These are phyloP conservation scores for Isurus oxyrinchus DNA, from an alignment of 2,113 vertebrate genomes.

Conservation along the genomic window DNA sequence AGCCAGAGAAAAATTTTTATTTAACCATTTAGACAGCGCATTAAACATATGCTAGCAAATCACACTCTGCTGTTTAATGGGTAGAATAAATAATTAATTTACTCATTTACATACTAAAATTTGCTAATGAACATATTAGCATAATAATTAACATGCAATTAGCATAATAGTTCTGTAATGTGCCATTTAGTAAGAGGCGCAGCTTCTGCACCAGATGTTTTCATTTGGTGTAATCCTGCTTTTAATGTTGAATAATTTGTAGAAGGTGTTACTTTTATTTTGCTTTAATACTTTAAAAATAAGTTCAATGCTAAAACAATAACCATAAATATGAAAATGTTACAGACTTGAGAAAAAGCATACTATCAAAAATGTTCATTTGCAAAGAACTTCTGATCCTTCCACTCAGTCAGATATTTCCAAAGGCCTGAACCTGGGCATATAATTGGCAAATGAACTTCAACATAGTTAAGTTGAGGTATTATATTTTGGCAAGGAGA, in stretches of 20 bases:
- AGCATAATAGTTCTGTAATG: constrained; percentile 45
- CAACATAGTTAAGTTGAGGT: neutral
- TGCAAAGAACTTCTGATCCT: neutral
- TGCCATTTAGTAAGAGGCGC: constrained; percentile 37
- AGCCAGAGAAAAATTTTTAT: constrained; percentile 33
- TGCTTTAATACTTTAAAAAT: neutral
- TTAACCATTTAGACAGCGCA: constrained; percentile 41
- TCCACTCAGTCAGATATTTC: neutral
- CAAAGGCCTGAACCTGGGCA: neutral
- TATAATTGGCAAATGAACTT: neutral
- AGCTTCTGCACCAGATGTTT: constrained; percentile 45
- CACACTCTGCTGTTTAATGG: constrained; percentile 48
- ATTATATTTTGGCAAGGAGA: too few relatives aligned
- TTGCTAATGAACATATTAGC: constrained; percentile 54
- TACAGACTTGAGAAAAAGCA: neutral
- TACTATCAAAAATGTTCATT: neutral
- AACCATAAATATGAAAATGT: neutral
- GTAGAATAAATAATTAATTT: constrained; percentile 51
- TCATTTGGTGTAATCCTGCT: constrained; percentile 37
- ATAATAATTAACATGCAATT: constrained; percentile 50
- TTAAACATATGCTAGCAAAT: constrained; percentile 41
- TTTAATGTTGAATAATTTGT: neutral
- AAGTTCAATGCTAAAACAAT: neutral
- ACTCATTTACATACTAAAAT: constrained; percentile 57
- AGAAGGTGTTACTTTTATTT: neutral